These are phyloP conservation scores for Erannis defoliaria DNA, from an alignment of 2,888 invertebrate genomes.

Conservation along the genomic window DNA sequence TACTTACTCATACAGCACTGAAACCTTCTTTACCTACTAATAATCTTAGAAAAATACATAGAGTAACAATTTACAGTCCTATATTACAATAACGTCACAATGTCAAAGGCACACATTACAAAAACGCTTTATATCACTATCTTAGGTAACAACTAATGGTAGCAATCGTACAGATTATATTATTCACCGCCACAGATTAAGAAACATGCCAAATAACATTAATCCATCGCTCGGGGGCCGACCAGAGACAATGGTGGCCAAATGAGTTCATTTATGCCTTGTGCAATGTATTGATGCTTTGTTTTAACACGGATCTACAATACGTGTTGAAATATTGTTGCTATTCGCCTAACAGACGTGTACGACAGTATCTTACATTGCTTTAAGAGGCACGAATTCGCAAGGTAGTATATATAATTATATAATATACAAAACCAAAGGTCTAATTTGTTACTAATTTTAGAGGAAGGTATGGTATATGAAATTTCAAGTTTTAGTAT, in stretches of 20 bases:
- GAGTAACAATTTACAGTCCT: neutral
- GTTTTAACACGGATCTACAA: slow-evolving; percentile 43
- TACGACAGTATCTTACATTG: slow-evolving; percentile 6
- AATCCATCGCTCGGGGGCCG: slow-evolving; percentile 52
- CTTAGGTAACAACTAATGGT: slow-evolving; percentile 17
- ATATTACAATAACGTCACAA: neutral
- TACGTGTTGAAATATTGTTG: slow-evolving; percentile 39
- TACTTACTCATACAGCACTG: too few species aligned
- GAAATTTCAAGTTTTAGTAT: too few species aligned
- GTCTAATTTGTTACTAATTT: too few species aligned
- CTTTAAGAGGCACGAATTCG: too few species aligned
- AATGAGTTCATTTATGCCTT: slow-evolving; percentile 73
- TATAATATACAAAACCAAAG: neutral
- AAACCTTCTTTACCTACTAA: too few species aligned
- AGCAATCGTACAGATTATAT: slow-evolving; percentile 16
- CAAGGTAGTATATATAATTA: too few species aligned
- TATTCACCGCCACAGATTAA: slow-evolving; percentile 19
- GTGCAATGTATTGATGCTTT: slow-evolving; percentile 51
- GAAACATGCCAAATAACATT: slow-evolving; percentile 53
- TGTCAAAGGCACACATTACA: slow-evolving; percentile 4
- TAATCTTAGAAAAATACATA: too few species aligned
- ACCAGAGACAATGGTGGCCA: slow-evolving; percentile 71
- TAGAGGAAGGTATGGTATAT: too few species aligned
- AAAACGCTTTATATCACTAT: slow-evolving; percentile 25
- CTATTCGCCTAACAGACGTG: slow-evolving; percentile 26